Evolutionary conservation across 2,797 vertebrate species (phyloP).

Genomic region (Falco peregrinus): DNA sequence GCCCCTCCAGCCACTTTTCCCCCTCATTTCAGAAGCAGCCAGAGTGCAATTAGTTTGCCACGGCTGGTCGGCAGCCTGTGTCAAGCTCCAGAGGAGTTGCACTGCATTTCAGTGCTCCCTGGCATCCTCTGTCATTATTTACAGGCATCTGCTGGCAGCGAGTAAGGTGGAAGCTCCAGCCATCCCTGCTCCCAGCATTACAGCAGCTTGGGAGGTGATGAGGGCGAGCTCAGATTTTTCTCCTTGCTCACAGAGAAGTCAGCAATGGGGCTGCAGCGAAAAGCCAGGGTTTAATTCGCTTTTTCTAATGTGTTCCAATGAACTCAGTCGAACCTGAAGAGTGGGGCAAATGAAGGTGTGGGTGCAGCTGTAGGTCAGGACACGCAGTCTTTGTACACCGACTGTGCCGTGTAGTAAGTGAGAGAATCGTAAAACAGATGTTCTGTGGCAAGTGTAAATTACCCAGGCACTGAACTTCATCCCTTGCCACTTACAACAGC

Average conservation of each 20-base stretch:
- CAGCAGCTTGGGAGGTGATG: rapidly evolving
- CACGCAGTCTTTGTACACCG: background rate
- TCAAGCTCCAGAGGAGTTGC: rapidly evolving
- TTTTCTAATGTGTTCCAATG: background rate
- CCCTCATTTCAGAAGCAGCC: background rate
- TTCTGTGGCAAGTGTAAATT: background rate
- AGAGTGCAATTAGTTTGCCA: background rate
- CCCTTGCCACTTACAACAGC: background rate
- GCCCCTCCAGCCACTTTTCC: background rate
- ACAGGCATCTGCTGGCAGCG: background rate
- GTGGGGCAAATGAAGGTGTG: background rate
- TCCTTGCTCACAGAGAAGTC: background rate
- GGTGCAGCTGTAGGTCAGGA: background rate
- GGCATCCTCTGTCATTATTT: background rate
- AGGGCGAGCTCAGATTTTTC: background rate
- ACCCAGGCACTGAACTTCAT: background rate
- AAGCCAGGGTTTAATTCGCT: background rate
- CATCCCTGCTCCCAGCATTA: background rate
- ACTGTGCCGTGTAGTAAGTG: background rate
- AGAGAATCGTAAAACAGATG: slow-evolving; percentile 25
- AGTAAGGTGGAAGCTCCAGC: background rate
- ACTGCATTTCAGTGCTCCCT: background rate
- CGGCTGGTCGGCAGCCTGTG: background rate
- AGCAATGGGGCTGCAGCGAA: background rate
- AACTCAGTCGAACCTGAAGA: background rate